Base-by-base conservation (phyloP, 1,140 invertebrate species). In the Venturia canescens region DNA sequence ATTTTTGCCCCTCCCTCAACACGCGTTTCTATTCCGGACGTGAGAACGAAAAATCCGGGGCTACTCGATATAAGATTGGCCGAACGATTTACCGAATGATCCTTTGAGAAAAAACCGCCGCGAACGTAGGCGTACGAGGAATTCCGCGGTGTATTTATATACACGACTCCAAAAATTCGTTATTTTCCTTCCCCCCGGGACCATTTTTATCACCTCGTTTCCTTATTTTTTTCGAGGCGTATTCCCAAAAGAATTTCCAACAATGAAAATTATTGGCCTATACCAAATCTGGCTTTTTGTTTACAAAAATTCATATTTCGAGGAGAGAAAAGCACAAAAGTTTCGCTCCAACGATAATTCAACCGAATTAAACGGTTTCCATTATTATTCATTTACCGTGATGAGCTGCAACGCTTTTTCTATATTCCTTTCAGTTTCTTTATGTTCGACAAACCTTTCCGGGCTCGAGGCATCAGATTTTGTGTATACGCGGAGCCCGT, bases 401-500 rank as follows among this genome's bases (percentile, higher is more conserved):
- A n/a, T n/a, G n/a, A n/a, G n/a, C n/a, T n/a, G n/a, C n/a, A n/a
- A n/a, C n/a, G n/a, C n/a, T n/a, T n/a, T n/a, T n/a, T n/a, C n/a
- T n/a, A n/a, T n/a, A n/a, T n/a, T n/a, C n/a, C n/a, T n/a, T n/a
- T n/a, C n/a, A n/a, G n/a, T n/a, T n/a, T n/a, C n/a, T n/a, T n/a
- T n/a, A n/a, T n/a, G n/a, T n/a, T n/a, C n/a, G n/a, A n/a, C n/a
- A n/a, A n/a, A n/a, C n/a, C n/a, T n/a, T n/a, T n/a, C n/a, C n/a
- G n/a, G n/a, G n/a, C n/a, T n/a, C n/a, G n/a, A n/a, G 29, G 27
- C 66, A 69, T 71, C 23, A 71, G 31, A 71, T 44, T 21, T 71
- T 38, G 44, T 63, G 57, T 71, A n/a, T n/a, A 71, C 31, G 18
- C n/a, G 44, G 69, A 71, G 69, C 69, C 21, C 50, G 50, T 53